Base-by-base conservation (phyloP, 2,113 vertebrate species). In the Daboia siamensis region DNA sequence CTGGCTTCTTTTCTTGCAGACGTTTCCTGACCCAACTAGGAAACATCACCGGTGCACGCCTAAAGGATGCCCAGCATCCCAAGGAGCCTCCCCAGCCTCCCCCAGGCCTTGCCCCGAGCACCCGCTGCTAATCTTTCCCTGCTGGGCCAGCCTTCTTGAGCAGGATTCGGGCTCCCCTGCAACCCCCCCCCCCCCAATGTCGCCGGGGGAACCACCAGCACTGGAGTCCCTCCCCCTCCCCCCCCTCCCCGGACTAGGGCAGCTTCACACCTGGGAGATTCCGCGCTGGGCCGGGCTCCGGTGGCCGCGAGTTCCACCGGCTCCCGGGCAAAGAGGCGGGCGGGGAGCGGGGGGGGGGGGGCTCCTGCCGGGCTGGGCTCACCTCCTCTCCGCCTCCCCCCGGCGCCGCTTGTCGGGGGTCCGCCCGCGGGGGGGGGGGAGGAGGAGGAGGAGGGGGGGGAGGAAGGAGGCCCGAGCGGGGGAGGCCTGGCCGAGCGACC, bases 321-420 rank as follows among this genome's bases (percentile, higher is more conserved):
- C 74, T 9, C 85, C 12, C 84, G 0, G 17, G 10, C 39, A 39
- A 39, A 54, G 23, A 48, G 7, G 57, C 21, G 17, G 33, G 7
- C 13, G 0, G 6, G 46, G 33, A 12, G 3, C 4, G 10, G 20
- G 23, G 15, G 3, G 10, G 10, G 20, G 23, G 15, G 39, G 12
- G 13, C 48, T 1, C 61, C 29, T 3, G 44, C 2, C 24, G 20
- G 6, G n/a, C 44, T 56, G 33, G 56, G 51, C 90, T 74, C 61
- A 55, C 86, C 91, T 88, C 86, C 51, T 46, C 91, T 54, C 59
- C 59, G 59, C 91, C 91, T 92, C 86, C 91, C 91, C 91, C 91
- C 52, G 91, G 91, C 91, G 44, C 80, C n/a, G 55, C 86, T 44
- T 86, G 2, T 1, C 55, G 56, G 64, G 39, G 39, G 87, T 26